Evolutionary conservation across 2,113 vertebrate species (phyloP), one percentile per base, ranked within the genome.

Genomic region (Colossoma macropomum): DNA sequence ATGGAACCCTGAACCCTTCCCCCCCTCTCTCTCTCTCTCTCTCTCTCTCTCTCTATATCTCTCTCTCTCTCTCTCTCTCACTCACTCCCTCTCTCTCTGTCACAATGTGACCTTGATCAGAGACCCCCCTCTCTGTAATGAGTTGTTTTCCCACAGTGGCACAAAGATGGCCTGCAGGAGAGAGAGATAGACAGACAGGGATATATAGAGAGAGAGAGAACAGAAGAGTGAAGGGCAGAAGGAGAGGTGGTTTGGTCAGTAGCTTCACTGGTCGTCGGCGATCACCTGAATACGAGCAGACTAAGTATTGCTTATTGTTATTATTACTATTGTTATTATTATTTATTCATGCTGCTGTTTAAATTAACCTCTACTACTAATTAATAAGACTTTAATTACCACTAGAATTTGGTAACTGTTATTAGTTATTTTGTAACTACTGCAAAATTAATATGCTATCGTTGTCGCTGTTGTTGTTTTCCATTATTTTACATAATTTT

Each of bases 131-230:
- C 78, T 80, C 86, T 86, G 91, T 93, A 94, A 94, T 93, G 92
- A 95, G 88, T 92, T 92, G 90, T 93, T 93, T 94, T 95, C 92
- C 93, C 94, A 95, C 93, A 93, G 77, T 79, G 32, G 87, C 88
- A 92, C 85, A 89, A 78, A 90, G 90, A 92, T 89, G 91, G 84
- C 86, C 83, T 75, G 85, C 87, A 80, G 73, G 87, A 80, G 45
- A 15, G 77, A 87, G 80, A 62, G 81, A 80, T 83, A 68, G 77
- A 70, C 77, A 72, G 70, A 71, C 85, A 70, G 65, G 60, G 62
- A 32, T 41, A 77, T 77, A 52, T 52, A 30, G 80, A 45, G 71
- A 27, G 13, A 30, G 15, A 68, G 59, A 50, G 82, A 70, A 63
- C 12, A n/a, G 8, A 48, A 45, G 66, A 16, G 66, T n/a, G 59